These are phyloP conservation scores for Pararge aegeria DNA, from an alignment of 1,140 invertebrate genomes.

Conservation along the genomic window DNA sequence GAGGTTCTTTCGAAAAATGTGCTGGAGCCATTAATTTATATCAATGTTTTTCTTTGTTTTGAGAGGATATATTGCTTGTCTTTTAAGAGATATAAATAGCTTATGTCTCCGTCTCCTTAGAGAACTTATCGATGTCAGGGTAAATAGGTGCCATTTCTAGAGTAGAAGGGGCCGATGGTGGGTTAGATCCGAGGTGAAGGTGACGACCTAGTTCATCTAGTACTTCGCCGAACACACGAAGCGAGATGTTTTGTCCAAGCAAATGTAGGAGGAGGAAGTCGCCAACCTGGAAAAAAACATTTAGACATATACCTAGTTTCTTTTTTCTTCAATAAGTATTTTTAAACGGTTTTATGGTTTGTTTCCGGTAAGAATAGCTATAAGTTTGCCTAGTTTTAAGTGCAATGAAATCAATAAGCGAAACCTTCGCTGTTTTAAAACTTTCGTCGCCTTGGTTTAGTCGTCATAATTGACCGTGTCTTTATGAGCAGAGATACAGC, in stretches of 20 bases:
- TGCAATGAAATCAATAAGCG: no score
- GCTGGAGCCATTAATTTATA: conserved; percentile 27
- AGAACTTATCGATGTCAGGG: conserved; percentile 87
- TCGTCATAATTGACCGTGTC: no score
- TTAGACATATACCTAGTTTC: neutral
- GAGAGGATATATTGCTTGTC: conserved; percentile 31
- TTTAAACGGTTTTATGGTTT: no score
- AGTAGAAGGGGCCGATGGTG: conserved; percentile 90
- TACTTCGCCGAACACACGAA: conserved; percentile 88
- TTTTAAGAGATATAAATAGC: conserved; percentile 4
- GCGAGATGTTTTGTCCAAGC: conserved; percentile 91
- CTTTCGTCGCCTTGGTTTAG: no score
- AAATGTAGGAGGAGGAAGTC: conserved; percentile 92
- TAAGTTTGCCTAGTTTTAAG: no score
- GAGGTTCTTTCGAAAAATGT: conserved; percentile 34
- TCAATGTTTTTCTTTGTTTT: conserved; percentile 5
- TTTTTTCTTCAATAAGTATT: no score
- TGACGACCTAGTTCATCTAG: conserved; percentile 82
- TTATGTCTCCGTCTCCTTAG: conserved; percentile 91
- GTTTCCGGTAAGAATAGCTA: no score
- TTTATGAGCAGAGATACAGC: no score
- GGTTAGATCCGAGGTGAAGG: conserved; percentile 85
- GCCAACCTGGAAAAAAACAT: conserved; percentile 82
- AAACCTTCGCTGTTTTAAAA: no score
- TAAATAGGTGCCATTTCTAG: conserved; percentile 92